Evolutionary conservation across 2,888 invertebrate genomes (phyloP), one percentile per base, ranked within the genome.

Genomic region (Polydrusus tereticollis): DNA sequence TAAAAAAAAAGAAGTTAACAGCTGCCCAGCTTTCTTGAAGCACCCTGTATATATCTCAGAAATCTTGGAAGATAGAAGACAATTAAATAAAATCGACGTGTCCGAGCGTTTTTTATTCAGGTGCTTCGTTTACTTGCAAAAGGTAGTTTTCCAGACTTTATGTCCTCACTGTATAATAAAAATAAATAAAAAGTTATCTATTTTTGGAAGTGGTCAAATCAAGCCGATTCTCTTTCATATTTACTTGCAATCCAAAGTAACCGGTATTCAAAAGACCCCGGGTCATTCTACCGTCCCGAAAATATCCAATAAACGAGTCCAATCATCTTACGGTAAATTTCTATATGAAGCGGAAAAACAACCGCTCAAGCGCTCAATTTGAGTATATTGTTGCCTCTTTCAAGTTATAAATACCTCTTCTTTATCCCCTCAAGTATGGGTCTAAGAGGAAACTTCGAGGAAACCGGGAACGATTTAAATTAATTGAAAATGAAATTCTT

Each of bases 401-500:
- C 76, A 77, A 79, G 76, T 78, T 79, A 77, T 77, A 78, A 78
- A 79, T 80, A 79, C 79, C 78, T 77, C 74, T n/a, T n/a, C 76
- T 78, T 77, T 77, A 77, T 78, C 73, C 77, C 41, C 7, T 72
- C 71, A 21, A 47, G 69, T 72, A 69, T 21, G 67, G 73, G 63
- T 63, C 71, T 71, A 52, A 71, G 68, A 63, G 50, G 70, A 65
- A 72, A 78, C 80, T 80, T 81, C 80, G 79, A 81, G 80, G 80
- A 80, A 52, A 64, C 43, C 33, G 57, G 41, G 77, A 74, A 73
- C 78, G 78, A 79, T 81, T 82, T 79, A 81, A 82, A 82, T 82
- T 83, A 82, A 83, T 83, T 79, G 79, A 80, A 83, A 83, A 83
- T 83, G 82, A 84, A 84, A 84, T 84, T 84, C 83, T 83, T 84